Base-by-base conservation (phyloP, 1,140 invertebrate species). In the Trichonephila inaurata region DNA sequence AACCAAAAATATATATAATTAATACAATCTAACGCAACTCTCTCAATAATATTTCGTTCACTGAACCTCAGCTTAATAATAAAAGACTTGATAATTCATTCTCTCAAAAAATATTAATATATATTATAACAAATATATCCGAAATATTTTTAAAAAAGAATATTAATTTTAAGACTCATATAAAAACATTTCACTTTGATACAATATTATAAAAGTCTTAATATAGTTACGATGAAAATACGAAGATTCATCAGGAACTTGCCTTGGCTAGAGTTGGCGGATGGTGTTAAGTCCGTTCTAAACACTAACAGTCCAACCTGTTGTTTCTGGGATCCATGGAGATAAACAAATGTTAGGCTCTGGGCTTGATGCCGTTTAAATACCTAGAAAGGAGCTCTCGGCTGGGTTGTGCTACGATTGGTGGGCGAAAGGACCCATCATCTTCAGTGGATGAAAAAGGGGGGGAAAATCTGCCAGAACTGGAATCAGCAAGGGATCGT, bases 321-420 rank as follows among this genome's bases (percentile, higher is more conserved):
- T 40, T 83, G 40, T 40, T 62, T 87, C 85, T 82, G 5, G 81
- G 58, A 40, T 64, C 77, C 90, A 92, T 92, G 33, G 90, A 92
- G 18, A 62, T 66, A 51, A 92, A 62, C 90, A 92, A 83, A 85
- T 69, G 77, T 64, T 85, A 82, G 77, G 69, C 89, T 12, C 51
- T 85, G 81, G 60, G 90, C 60, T 18, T 83, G 33, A 44, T 33
- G 28, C 66, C 72, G 90, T 51, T 92, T 92, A 92, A 92, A 92
- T 92, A 92, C 81, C 61, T 91, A 60, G 89, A 51, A 82, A 83
- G 77, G 18, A 81, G 72, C 89, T 72, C 89, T 72, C 64, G 60
- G 81, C 28, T 24, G 44, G 51, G 61, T 83, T 51, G 62, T 33
- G 81, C 81, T 92, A 92, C 61, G 81, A 92, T 92, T 92, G 90